Evolutionary conservation across 2,797 vertebrate genomes (phyloP).

Genomic region (Sternotherus odoratus): DNA sequence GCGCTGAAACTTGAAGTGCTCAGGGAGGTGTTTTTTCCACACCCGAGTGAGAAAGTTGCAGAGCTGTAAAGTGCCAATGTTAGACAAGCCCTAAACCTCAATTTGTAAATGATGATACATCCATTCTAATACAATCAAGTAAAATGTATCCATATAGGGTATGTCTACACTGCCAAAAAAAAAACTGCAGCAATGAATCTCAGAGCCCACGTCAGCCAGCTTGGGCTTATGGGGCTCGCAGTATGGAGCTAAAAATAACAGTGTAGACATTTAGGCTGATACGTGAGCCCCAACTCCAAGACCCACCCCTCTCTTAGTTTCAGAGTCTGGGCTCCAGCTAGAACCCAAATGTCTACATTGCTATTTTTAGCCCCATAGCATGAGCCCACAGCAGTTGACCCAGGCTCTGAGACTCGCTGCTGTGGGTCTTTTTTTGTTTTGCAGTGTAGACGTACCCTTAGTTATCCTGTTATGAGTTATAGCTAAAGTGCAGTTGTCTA

Average conservation of each 20-base stretch:
- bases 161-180: background rate
- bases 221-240: background rate
- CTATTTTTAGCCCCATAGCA: background rate
- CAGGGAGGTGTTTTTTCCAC: no score
- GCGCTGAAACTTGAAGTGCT: no score
- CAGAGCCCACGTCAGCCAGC: background rate
- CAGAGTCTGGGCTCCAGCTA: background rate
- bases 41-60: no score
- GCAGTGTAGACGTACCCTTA: background rate
- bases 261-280: background rate
- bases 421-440: background rate
- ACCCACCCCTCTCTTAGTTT: background rate
- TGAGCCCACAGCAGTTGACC: background rate
- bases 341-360: background rate
- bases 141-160: background rate
- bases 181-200: background rate
- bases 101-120: background rate
- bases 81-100: background rate
- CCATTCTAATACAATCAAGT: background rate
- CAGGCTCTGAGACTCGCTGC: background rate
- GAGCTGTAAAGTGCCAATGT: no score
- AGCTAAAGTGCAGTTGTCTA: background rate
- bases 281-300: background rate
- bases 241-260: background rate
- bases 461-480: background rate